Base-by-base conservation (phyloP, 2,888 invertebrate species). In the Gymnoscelis rufifasciata region DNA sequence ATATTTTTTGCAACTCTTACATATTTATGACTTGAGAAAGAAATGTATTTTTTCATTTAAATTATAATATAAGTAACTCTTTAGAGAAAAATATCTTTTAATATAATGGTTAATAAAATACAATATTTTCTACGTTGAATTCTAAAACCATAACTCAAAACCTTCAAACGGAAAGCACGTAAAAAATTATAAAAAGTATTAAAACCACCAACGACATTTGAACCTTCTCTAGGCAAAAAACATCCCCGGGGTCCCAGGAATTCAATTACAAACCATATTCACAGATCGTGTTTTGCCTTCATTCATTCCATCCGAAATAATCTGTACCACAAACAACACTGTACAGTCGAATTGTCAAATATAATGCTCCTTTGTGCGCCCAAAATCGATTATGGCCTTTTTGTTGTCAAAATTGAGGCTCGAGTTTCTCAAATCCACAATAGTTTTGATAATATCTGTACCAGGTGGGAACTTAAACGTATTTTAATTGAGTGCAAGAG, bases 381-480 rank as follows among this genome's bases (percentile, higher is more conserved):
- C 66, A 79, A 86, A 88, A 87, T 87, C 88, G 88, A 88, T 88
- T 88, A 87, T 78, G 73, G 79, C 77, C 86, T 87, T 87, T 88
- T 87, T 87, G 88, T 86, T 87, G 84, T 87, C 86, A 86, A 84
- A 87, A 84, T 84, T 83, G 86, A 82, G 86, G 86, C 76, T 86
- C 76, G 68, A 78, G 80, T 77, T 79, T 88, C 88, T 86, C 81
- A 74, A 71, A 77, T 83, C 66, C 79, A 82, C 78, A 81, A 86
- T 87, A 84, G 86, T 86, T 81, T 57, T 73, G 86, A 87, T 87
- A 82, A 79, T 83, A 87, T 86, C 86, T 64, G 45, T 56, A 60
- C 87, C 88, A 87, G 87, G 86, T 88, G 87, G 65, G 66, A 72
- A 55, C 71, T 78, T 83, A 87, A 87, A 79, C 73, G 74, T 72